A percentile compares a stretch with the other conserved stretches of the same genome.
phyloP scores from a whole-genome alignment of 1,140 invertebrate genomes.

The Coelopa frigida region DNA sequence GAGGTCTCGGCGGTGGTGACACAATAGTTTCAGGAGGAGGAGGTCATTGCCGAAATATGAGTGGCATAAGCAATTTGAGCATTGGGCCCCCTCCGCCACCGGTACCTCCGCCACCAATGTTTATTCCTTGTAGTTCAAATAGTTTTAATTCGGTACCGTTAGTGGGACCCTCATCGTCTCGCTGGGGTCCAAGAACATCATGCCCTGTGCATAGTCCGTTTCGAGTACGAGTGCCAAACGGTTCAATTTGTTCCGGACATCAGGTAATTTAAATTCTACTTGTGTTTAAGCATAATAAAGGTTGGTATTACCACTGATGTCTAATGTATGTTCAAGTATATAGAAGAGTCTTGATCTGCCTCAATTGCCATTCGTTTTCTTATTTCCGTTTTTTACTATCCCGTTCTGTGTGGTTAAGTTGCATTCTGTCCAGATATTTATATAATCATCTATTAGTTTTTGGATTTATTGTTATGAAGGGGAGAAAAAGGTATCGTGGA shows the following conservation, averaged over 20 bases:
- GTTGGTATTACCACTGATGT: conserved; percentile 5
- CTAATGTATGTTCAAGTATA: background rate
- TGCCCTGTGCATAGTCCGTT: conserved; percentile 59
- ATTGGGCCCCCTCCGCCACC: conserved; percentile 22
- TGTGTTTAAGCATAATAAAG: too few species aligned
- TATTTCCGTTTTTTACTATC: too few species aligned
- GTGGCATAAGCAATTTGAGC: conserved; percentile 30
- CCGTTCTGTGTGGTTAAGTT: background rate
- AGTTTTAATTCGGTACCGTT: conserved; percentile 21
- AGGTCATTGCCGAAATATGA: conserved; percentile 39
- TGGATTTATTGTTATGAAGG: too few species aligned
- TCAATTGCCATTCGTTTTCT: too few species aligned
- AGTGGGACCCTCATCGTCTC: conserved; percentile 21
- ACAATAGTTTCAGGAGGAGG: conserved; percentile 22
- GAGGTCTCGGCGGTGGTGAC: conserved; percentile 21
- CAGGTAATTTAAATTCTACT: conserved; percentile 42
- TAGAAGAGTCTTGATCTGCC: background rate
- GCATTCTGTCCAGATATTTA: background rate
- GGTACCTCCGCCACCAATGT: conserved; percentile 38
- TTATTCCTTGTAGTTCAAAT: conserved; percentile 44
- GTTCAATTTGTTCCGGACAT: conserved; percentile 47
- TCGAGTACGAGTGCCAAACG: conserved; percentile 53
- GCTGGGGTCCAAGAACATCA: conserved; percentile 44
- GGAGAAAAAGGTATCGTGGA: too few species aligned
- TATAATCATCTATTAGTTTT: too few species aligned